Conservation (phyloP, 2,888 invertebrate genomes). For the Agrotis puta region DNA sequence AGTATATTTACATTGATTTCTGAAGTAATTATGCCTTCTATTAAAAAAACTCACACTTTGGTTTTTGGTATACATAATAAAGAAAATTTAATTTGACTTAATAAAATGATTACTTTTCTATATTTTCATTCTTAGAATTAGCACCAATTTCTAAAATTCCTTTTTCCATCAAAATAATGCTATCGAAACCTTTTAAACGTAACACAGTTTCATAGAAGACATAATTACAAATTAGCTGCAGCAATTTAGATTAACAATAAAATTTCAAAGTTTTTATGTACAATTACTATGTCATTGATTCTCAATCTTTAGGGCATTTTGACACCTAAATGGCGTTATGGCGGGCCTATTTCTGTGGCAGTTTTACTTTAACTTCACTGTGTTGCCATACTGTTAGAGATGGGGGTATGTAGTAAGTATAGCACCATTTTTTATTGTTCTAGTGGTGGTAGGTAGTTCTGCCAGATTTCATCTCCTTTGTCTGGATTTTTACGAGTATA, state of each 20-base stretch:
- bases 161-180: too few relatives aligned
- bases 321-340: neutral
- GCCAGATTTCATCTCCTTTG: too few relatives aligned
- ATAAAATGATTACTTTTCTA: conserved; percentile 8
- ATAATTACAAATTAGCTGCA: conserved; percentile 54
- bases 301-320: conserved; percentile 21
- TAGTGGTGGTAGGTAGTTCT: too few relatives aligned
- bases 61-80: neutral
- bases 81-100: neutral
- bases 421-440: too few relatives aligned
- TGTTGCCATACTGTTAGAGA: too few relatives aligned
- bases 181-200: neutral
- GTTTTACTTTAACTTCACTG: neutral
- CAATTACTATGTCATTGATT: conserved; percentile 34
- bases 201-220: conserved; percentile 10
- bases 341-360: neutral
- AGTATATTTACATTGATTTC: conserved; percentile 23
- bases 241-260: conserved; percentile 24
- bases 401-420: too few relatives aligned
- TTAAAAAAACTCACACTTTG: neutral
- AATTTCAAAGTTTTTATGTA: conserved; percentile 17
- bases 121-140: neutral
- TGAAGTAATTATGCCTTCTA: conserved; percentile 13
- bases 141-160: neutral
- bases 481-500: too few relatives aligned